Evolutionary conservation across 2,888 invertebrate species (phyloP), one percentile per base, ranked within the genome.

Genomic region (Lycophotia porphyrea): DNA sequence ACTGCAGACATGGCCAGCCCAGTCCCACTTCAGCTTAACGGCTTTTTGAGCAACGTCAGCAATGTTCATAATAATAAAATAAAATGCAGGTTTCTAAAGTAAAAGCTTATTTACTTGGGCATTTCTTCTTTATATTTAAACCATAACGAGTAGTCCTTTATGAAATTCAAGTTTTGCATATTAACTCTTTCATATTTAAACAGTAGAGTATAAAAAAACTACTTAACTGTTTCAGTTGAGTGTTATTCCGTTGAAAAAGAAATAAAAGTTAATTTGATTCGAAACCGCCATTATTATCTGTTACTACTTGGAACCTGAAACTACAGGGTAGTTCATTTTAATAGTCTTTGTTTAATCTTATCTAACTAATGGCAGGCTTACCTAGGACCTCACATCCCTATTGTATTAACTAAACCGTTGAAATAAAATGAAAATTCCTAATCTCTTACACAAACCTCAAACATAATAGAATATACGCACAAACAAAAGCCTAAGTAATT

Each of bases 291-390:
- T 61, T 42, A 24, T 70, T 42, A 24, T 27, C 13, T 68, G 27
- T 60, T 49, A 24, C 39, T 60, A 61, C 42, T 9, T 44, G 61
- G 13, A 5, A 65, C 34, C 70, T 71, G 39, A 34, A 71, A 77
- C 63, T 47, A 78, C 55, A 13, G n/a, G 34, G 63, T 24, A 31
- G 36, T 44, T 64, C 5, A 31, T 39, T 71, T 63, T 36, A 70
- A 47, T 47, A 36, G 39, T 27, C 18, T 78, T 64, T 78, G 70
- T 77, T 55, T 52, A 55, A 55, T 78, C n/a, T 70, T 78, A 77
- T 63, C 71, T 63, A 47, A 55, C 0, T 13, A 71, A 78, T 78
- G 15, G 71, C 18, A 27, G 71, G 70, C 63, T 77, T 76, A 70
- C 64, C 76, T 47, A 78, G 31, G n/a, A 47, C 39, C 63, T 47